These are phyloP conservation scores for Rambutsinella grinnellia DNA, from an alignment of 2,888 invertebrate genomes.

Conservation along the genomic window DNA sequence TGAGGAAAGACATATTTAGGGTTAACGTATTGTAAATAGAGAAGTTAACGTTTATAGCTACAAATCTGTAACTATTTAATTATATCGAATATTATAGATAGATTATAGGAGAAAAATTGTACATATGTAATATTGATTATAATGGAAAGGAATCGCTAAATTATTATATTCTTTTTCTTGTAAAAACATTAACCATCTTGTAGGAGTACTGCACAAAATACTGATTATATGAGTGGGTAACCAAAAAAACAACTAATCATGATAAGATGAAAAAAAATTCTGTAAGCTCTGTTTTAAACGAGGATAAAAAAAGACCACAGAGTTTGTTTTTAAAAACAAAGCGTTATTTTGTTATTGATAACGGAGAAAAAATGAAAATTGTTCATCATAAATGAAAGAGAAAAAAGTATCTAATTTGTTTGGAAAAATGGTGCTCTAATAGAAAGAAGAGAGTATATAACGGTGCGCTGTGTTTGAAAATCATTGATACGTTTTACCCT, in stretches of 20 bases:
- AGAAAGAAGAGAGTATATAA: conserved; percentile 41
- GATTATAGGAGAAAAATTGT: background rate
- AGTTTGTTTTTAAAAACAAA: conserved; percentile 13
- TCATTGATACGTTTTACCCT: conserved; percentile 33
- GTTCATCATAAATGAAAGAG: conserved; percentile 44
- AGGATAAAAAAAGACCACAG: conserved; percentile 10
- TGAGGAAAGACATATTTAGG: conserved; percentile 40
- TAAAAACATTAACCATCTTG: background rate
- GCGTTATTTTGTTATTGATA: conserved; percentile 38
- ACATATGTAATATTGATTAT: background rate
- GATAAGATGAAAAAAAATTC: conserved; percentile 25
- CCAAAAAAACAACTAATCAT: conserved; percentile 19
- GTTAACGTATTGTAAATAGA: background rate
- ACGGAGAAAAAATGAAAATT: conserved; percentile 15
- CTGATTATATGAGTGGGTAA: conserved; percentile 20
- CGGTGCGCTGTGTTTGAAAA: conserved; percentile 41
- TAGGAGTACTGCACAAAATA: conserved; percentile 16
- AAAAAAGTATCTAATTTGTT: conserved; percentile 27
- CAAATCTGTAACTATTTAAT: background rate
- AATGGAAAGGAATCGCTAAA: background rate
- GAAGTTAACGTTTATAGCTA: background rate
- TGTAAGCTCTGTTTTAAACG: background rate
- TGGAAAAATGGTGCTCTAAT: conserved; percentile 49
- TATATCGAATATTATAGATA: background rate
- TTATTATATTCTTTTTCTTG: background rate